These are phyloP conservation scores for Sebastes vulpes DNA, from an alignment of 2,797 vertebrate genomes.

Conservation along the genomic window DNA sequence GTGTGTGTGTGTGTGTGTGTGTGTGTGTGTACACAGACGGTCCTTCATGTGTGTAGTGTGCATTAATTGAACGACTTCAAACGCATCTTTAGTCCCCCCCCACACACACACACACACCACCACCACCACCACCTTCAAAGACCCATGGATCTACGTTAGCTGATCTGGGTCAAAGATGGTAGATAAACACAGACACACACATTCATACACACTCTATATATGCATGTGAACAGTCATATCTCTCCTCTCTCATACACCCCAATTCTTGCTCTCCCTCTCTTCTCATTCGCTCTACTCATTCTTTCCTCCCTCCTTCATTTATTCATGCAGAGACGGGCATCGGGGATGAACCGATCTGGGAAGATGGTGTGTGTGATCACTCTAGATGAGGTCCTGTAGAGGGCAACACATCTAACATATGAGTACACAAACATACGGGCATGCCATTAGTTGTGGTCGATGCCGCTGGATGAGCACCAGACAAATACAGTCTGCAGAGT, in stretches of 20 bases:
- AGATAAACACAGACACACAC: constrained; percentile 26
- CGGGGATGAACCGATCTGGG: constrained; percentile 31
- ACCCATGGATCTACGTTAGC: constrained; percentile 59
- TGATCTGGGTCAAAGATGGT: constrained; percentile 77
- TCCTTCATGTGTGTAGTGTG: constrained; percentile 76
- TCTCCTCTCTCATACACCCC: constrained; percentile 6
- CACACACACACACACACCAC: background rate
- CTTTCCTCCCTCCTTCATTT: constrained; percentile 55
- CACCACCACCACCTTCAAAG: constrained; percentile 67
- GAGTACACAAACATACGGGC: constrained; percentile 1
- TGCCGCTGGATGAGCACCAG: constrained; percentile 32
- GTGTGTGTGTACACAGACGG: constrained; percentile 72
- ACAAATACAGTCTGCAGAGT: constrained; percentile 23
- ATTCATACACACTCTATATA: background rate
- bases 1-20: constrained; percentile 10
- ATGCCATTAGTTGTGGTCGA: constrained; percentile 30
- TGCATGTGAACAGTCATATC: constrained; percentile 19
- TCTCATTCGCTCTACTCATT: constrained; percentile 42
- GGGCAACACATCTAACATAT: constrained; percentile 45
- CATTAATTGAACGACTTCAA: constrained; percentile 82
- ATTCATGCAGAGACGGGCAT: constrained; percentile 53
- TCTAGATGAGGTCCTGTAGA: constrained; percentile 49
- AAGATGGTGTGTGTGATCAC: constrained; percentile 37
- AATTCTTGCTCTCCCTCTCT: background rate
- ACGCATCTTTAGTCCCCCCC: constrained; percentile 56